These are phyloP conservation scores for Corythornis madagascariensis DNA, from an alignment of 2,113 vertebrate species.

Conservation along the genomic window DNA sequence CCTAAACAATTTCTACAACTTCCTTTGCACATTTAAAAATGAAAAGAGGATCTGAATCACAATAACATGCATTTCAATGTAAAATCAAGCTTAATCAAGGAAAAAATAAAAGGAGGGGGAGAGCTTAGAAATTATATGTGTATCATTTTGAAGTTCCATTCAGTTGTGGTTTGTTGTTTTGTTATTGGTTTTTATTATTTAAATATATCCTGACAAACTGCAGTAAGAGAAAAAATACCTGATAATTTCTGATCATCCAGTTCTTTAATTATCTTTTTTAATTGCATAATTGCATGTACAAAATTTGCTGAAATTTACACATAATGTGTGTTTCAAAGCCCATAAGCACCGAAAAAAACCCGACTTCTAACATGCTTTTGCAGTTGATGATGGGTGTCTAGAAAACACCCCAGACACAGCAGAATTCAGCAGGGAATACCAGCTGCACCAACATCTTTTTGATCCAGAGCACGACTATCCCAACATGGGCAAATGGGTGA, in stretches of 20 bases:
- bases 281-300: background rate
- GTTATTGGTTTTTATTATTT: background rate
- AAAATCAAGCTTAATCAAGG: background rate
- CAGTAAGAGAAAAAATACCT: background rate
- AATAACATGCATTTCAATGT: background rate
- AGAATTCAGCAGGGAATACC: slow-evolving; percentile 95
- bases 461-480: slow-evolving; percentile 96
- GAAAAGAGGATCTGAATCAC: background rate
- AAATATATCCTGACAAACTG: background rate
- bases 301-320: background rate
- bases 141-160: background rate
- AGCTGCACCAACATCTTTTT: slow-evolving; percentile 93
- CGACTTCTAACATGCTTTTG: slow-evolving; percentile 39
- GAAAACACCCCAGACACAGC: slow-evolving; percentile 95
- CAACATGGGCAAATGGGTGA: slow-evolving; percentile 90
- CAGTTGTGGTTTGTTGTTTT: background rate
- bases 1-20: background rate
- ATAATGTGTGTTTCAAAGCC: background rate
- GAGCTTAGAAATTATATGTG: background rate
- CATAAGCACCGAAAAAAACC: background rate
- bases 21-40: background rate
- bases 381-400: slow-evolving; percentile 90
- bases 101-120: background rate
- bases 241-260: background rate
- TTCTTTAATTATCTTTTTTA: background rate